Base-by-base conservation (phyloP, 2,888 invertebrate genomes). In the Agapostemon virescens region DNA sequence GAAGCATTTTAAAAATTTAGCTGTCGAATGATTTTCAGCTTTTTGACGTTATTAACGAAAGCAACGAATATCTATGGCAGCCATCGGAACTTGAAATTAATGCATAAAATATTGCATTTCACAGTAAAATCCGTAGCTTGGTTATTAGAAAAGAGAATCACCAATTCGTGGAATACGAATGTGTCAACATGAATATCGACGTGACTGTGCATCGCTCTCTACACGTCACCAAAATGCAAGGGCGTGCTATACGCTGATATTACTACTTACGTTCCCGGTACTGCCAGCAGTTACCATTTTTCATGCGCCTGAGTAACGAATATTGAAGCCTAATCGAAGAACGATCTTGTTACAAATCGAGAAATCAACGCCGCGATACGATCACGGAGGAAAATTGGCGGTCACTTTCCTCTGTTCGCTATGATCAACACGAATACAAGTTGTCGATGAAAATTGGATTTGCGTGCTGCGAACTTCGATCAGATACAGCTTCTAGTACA, bases 331-430 rank as follows among this genome's bases (percentile, higher is more conserved):
- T 45, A 40, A 61, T 52, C 40, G 42, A 63, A 76, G 61, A n/a
- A 68, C 30, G 26, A 61, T 77, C 68, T 77, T 40, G 71, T 77
- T 72, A 30, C 63, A 52, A 45, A 36, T 64, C 33, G 77, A 40
- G 55, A 36, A 49, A 68, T 36, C 52, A 69, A 38, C 30, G 40
- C 45, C n/a, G 61, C 45, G 78, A 74, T 71, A 66, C 58, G 45
- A 75, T 81, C 74, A 13, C 15, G 30, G 23, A 15, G 0, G 68
- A 30, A 78, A 79, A 81, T 81, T 74, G 74, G 64, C 69, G 74
- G 78, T 40, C 23, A 79, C 79, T 74, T 74, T 30, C 33, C 26
- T 74, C 52, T 20, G 55, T 42, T 68, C 40, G 66, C 58, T 58
- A 42, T 68, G 63, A 64, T 73, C 75, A 69, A 64, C 58, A 11